These are phyloP conservation scores for Pseudochromis fuscus DNA, from an alignment of 2,797 vertebrate species.

Conservation along the genomic window DNA sequence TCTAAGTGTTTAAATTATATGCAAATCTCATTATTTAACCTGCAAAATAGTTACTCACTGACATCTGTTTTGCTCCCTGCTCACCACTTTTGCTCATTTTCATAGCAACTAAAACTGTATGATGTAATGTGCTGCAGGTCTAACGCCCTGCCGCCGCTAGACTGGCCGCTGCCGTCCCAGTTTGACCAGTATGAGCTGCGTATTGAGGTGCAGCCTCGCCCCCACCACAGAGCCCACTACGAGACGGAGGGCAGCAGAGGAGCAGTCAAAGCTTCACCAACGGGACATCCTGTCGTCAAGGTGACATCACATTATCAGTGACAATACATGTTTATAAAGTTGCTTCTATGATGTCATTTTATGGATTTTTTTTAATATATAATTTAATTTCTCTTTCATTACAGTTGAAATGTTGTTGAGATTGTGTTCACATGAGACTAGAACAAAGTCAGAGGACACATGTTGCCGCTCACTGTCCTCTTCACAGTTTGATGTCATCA, in stretches of 20 bases:
- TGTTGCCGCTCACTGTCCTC: constrained; percentile 30
- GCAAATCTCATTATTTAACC: too few relatives aligned
- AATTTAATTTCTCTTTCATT: too few relatives aligned
- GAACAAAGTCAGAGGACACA: constrained; percentile 20
- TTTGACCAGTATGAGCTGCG: constrained; percentile 92
- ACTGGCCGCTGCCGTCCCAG: constrained; percentile 93
- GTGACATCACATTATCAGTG: constrained; percentile 70
- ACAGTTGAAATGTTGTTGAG: neutral
- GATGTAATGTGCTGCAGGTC: constrained; percentile 78
- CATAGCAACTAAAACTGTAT: neutral
- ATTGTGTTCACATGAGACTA: neutral
- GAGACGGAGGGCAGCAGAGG: constrained; percentile 95
- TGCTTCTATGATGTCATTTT: too few relatives aligned
- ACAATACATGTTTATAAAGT: too few relatives aligned
- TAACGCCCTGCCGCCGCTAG: constrained; percentile 91
- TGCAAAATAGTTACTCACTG: too few relatives aligned
- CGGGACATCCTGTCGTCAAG: constrained; percentile 92
- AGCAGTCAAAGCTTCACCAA: constrained; percentile 90
- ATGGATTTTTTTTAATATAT: too few relatives aligned
- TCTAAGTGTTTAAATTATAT: too few relatives aligned
- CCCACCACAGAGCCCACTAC: constrained; percentile 93
- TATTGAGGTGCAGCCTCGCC: constrained; percentile 92
- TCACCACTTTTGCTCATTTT: too few relatives aligned
- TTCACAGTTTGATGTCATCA: constrained; percentile 32
- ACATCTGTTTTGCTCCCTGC: neutral